Evolutionary conservation across 1,140 invertebrate genomes (phyloP).

Genomic region (Apis laboriosa): DNA sequence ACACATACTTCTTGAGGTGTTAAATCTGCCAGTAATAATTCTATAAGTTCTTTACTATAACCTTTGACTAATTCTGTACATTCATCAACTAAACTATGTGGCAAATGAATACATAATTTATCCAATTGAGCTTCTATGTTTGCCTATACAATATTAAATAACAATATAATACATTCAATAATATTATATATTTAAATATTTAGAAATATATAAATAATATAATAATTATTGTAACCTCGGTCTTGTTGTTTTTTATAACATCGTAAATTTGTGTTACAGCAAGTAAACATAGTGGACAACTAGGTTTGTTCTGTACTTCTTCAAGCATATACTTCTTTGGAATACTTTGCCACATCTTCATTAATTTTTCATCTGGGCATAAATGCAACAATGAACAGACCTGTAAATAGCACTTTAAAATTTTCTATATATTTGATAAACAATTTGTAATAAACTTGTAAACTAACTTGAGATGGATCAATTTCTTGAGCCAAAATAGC

Average conservation of each 20-base stretch:
- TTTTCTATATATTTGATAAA: neutral
- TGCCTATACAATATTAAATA: conserved; percentile 79
- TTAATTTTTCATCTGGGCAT: conserved; percentile 79
- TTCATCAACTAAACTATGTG: conserved; percentile 83
- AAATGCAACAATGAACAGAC: conserved; percentile 84
- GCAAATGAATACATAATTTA: conserved; percentile 87
- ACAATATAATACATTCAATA: neutral
- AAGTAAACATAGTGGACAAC: conserved; percentile 91
- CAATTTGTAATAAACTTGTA: conserved; percentile 6
- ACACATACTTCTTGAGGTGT: conserved; percentile 90
- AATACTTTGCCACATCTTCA: conserved; percentile 74
- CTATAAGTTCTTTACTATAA: conserved; percentile 88
- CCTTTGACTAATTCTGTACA: conserved; percentile 89
- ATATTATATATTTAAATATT: conserved; percentile 11
- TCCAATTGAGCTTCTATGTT: conserved; percentile 87
- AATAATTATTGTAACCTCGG: conserved; percentile 82
- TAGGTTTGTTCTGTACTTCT: conserved; percentile 82
- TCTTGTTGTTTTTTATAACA: conserved; percentile 86
- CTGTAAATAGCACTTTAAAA: conserved; percentile 73
- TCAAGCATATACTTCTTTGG: conserved; percentile 81
- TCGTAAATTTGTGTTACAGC: conserved; percentile 87
- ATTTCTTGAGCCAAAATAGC: conserved; percentile 90
- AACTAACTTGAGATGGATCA: conserved; percentile 86
- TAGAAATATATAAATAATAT: neutral
- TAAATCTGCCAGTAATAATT: conserved; percentile 89